Conservation (phyloP, 2,888 invertebrate species). For the Phorcus lineatus region DNA sequence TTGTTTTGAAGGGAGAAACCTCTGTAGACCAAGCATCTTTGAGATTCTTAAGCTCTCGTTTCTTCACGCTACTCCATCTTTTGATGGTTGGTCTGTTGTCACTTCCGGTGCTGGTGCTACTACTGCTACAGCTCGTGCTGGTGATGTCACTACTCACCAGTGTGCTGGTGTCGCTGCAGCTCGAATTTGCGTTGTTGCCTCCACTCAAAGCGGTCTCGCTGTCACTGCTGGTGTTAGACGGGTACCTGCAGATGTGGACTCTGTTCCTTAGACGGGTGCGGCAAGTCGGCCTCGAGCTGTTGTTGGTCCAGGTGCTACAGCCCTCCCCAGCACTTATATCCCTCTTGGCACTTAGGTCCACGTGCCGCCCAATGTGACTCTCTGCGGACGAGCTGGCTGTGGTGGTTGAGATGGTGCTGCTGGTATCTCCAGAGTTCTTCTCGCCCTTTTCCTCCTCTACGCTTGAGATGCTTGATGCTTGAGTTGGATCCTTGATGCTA, state of each 20-base stretch:
- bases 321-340: neutral
- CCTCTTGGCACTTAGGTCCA: neutral
- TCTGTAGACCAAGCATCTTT: neutral
- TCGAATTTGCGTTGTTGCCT: neutral
- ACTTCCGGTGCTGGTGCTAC: neutral
- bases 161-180: neutral
- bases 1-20: neutral
- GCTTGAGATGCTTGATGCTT: too few species aligned
- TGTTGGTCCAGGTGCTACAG: neutral
- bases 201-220: neutral
- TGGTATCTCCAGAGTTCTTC: too few species aligned
- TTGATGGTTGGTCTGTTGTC: neutral
- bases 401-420: too few species aligned
- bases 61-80: neutral
- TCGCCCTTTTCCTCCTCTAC: too few species aligned
- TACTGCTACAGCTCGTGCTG: neutral
- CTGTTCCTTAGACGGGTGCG: neutral
- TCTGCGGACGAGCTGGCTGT: too few species aligned
- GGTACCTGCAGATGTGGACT: neutral
- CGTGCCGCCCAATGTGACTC: neutral
- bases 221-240: neutral
- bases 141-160: neutral
- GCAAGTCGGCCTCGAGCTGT: neutral
- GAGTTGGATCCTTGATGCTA: too few species aligned
- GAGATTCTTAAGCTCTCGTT: neutral